Base-by-base conservation (phyloP, 30 jellyfish, hydroid and myxozoan species). In the Chrysaora quinquecirrha region DNA sequence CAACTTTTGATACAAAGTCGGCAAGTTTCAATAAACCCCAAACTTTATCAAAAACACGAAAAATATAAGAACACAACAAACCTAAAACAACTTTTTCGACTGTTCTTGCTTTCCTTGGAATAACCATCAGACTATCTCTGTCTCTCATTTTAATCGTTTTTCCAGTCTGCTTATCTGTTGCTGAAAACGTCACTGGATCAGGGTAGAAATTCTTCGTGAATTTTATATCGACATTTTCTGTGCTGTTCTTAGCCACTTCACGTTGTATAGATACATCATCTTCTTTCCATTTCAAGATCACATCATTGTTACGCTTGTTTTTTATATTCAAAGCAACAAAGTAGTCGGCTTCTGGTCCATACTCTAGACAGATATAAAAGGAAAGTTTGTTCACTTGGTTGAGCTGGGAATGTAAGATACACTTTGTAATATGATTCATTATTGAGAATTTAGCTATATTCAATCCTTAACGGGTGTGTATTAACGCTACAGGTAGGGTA, bases 21-120 rank as follows among this genome's bases (percentile, higher is more conserved):
- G n/a, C n/a, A n/a, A n/a, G n/a, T n/a, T n/a, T n/a, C n/a, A n/a
- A n/a, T n/a, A n/a, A n/a, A n/a, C n/a, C n/a, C n/a, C n/a, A n/a
- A n/a, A n/a, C n/a, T n/a, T n/a, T n/a, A n/a, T n/a, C n/a, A n/a
- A n/a, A n/a, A n/a, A n/a, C n/a, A n/a, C n/a, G n/a, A n/a, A n/a
- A n/a, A n/a, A n/a, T n/a, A n/a, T n/a, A n/a, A n/a, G n/a, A n/a
- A n/a, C n/a, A n/a, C 25, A 23, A 75, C 87, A 14, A 30, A 75
- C 87, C 87, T n/a, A 75, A 22, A 11, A 49, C 58, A 24, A 75
- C 29, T 14, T 60, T 3, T 75, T 75, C 87, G 21, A 49, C 30
- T 18, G 32, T 31, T 21, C 22, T 33, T 20, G 38, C 11, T 1
- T 64, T 75, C 23, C 87, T 50, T 9, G 87, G 87, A 32, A 75